phyloP scores from a whole-genome alignment of 2,888 invertebrate genomes.

The Acronicta psi region DNA sequence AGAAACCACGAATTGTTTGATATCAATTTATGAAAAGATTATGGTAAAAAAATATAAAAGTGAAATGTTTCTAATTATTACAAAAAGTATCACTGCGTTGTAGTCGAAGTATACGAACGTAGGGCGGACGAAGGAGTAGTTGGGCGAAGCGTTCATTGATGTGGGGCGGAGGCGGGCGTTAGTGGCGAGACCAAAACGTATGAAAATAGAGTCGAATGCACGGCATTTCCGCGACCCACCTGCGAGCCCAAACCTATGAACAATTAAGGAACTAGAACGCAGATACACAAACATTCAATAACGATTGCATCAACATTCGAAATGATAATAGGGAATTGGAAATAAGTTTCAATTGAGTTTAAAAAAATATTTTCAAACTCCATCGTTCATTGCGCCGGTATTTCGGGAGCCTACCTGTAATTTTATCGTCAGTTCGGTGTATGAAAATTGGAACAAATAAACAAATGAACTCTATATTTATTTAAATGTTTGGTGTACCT shows the following conservation, averaged over 20 bases:
- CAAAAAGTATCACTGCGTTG: conserved; percentile 63
- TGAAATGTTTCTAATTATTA: background rate
- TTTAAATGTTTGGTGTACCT: conserved; percentile 24
- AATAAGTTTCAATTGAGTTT: conserved; percentile 7
- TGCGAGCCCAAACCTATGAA: conserved; percentile 40
- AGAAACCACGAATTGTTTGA: too few species aligned
- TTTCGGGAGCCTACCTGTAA: conserved; percentile 36
- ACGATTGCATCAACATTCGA: conserved; percentile 31
- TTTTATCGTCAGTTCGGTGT: conserved; percentile 12
- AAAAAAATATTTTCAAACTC: conserved; percentile 25
- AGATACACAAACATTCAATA: conserved; percentile 35
- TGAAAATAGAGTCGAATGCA: conserved; percentile 74
- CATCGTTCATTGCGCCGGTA: conserved; percentile 19
- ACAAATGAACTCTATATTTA: conserved; percentile 30
- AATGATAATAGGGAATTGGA: conserved; percentile 3
- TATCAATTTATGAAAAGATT: too few species aligned
- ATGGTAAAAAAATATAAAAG: background rate
- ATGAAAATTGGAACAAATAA: conserved; percentile 29
- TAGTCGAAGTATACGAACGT: conserved; percentile 52
- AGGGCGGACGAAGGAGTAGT: conserved; percentile 75
- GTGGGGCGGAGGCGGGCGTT: conserved; percentile 78
- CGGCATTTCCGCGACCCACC: conserved; percentile 67
- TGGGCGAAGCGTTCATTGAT: conserved; percentile 79
- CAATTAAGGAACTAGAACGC: conserved; percentile 49
- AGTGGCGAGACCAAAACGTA: conserved; percentile 72